Percentiles rank a stretch among this genome's conserved stretches.
phyloP scores from a whole-genome alignment of 2,113 vertebrate genomes.

The Zeus faber region DNA sequence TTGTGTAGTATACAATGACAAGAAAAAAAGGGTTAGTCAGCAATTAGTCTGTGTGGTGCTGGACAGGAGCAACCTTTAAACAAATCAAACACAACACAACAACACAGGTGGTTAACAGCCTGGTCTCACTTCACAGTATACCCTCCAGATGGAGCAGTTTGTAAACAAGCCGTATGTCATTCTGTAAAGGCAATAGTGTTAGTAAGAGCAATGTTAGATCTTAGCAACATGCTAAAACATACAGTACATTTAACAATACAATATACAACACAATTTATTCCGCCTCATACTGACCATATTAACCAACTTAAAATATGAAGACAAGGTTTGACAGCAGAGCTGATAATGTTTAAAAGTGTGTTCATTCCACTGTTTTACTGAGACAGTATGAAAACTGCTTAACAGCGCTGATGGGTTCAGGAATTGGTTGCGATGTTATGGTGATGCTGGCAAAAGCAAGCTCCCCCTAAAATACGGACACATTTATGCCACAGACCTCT shows the following conservation, averaged over 20 bases:
- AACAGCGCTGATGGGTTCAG: too few species aligned
- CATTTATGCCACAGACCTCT: too few species aligned
- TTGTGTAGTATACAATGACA: neutral
- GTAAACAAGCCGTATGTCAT: neutral
- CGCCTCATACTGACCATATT: slow-evolving; percentile 48
- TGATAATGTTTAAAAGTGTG: neutral
- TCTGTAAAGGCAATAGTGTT: neutral
- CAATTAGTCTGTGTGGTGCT: neutral
- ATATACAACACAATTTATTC: neutral
- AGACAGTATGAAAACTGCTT: too few species aligned
- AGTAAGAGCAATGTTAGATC: too few species aligned
- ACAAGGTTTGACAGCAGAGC: neutral
- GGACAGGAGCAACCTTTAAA: neutral
- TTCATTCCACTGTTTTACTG: too few species aligned
- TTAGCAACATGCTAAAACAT: neutral
- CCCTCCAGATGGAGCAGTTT: neutral
- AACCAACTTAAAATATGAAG: neutral
- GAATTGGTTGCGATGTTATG: too few species aligned
- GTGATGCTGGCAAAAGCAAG: too few species aligned
- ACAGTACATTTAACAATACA: neutral
- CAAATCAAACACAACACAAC: neutral
- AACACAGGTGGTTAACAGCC: neutral
- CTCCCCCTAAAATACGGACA: too few species aligned
- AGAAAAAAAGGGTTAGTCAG: neutral
- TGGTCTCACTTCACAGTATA: too few species aligned